Conservation (phyloP, 2,888 invertebrate species). For the Pheosia tremula region DNA sequence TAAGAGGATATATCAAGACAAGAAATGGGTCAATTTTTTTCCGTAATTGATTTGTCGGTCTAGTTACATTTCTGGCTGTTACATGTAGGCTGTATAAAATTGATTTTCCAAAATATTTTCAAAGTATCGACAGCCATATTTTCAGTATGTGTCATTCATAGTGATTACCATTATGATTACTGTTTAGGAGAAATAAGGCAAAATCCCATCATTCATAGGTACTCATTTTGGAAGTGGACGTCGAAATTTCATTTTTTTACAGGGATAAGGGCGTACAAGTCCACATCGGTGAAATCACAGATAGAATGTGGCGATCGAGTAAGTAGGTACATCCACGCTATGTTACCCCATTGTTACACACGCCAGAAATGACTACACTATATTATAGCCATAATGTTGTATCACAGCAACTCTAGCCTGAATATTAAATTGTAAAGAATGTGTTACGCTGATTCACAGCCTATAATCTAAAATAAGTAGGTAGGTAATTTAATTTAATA, state of each 20-base stretch:
- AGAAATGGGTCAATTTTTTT: slow-evolving; percentile 19
- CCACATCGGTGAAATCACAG: slow-evolving; percentile 73
- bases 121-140: slow-evolving; percentile 54
- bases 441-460: slow-evolving; percentile 80
- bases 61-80: slow-evolving; percentile 45
- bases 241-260: slow-evolving; percentile 33
- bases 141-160: slow-evolving; percentile 33
- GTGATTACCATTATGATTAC: slow-evolving; percentile 26
- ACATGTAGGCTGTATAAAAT: slow-evolving; percentile 48
- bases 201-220: slow-evolving; percentile 22
- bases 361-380: slow-evolving; percentile 72
- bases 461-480: slow-evolving; percentile 73
- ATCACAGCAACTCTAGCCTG: slow-evolving; percentile 84
- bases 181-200: slow-evolving; percentile 39
- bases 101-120: slow-evolving; percentile 51
- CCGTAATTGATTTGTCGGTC: slow-evolving; percentile 36
- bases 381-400: slow-evolving; percentile 80
- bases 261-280: slow-evolving; percentile 55
- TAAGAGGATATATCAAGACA: slow-evolving; percentile 13
- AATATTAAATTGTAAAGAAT: slow-evolving; percentile 78
- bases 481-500: slow-evolving; percentile 53
- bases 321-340: slow-evolving; percentile 39
- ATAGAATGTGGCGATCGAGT: slow-evolving; percentile 60
- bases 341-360: slow-evolving; percentile 49
- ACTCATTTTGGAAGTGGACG: slow-evolving; percentile 30